phyloP scores from a whole-genome alignment of 1,140 invertebrate genomes.

The Harlomillsia oculata region DNA sequence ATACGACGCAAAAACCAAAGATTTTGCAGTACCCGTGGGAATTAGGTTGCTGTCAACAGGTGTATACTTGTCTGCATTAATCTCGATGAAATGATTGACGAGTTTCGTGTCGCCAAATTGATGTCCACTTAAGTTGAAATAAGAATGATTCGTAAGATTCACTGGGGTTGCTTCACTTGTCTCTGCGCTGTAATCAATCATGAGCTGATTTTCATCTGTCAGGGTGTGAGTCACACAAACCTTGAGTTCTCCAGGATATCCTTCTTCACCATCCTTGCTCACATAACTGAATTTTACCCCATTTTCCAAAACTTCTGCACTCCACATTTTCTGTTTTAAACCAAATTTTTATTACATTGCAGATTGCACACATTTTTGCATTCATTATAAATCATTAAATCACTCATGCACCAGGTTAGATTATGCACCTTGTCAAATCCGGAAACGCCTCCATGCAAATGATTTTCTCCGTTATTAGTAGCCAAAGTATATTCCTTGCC shows the following conservation, averaged over 20 bases:
- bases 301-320: constrained; percentile 40
- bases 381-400: neutral
- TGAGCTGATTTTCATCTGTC: constrained; percentile 57
- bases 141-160: constrained; percentile 86
- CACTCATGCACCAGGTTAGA: neutral
- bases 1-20: too few species aligned
- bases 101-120: constrained; percentile 48
- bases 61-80: constrained; percentile 68
- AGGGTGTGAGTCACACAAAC: constrained; percentile 61
- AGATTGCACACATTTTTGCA: neutral
- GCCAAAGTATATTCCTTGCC: constrained; percentile 57
- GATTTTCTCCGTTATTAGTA: constrained; percentile 57
- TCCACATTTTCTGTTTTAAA: constrained; percentile 40
- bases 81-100: constrained; percentile 59
- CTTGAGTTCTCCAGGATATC: constrained; percentile 67
- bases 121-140: constrained; percentile 87
- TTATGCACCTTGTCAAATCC: constrained; percentile 71
- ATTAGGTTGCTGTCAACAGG: constrained; percentile 62
- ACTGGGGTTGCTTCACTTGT: constrained; percentile 69
- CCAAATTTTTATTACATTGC: neutral
- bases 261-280: constrained; percentile 73
- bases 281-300: constrained; percentile 56
- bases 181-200: constrained; percentile 60
- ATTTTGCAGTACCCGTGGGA: constrained; percentile 52
- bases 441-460: constrained; percentile 67